Evolutionary conservation across 2,113 vertebrate genomes (phyloP), one percentile per base, ranked within the genome.

Genomic region (Corythornis cristatus): DNA sequence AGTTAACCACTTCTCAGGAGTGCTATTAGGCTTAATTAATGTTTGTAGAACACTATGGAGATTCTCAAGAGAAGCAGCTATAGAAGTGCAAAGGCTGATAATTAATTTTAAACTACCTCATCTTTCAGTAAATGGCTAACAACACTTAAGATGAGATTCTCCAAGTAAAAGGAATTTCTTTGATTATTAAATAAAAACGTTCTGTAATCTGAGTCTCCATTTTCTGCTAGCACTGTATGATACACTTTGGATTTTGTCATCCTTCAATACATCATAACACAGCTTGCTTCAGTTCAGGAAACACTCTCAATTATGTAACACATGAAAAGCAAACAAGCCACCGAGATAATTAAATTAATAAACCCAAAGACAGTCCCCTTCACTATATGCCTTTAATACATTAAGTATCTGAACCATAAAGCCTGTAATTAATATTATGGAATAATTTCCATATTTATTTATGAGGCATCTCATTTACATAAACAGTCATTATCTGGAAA

Each of bases 1-100:
- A 76, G 56, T 87, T 93, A 93, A 73, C 67, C 83, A 86, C 93
- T 95, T 94, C 83, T 94, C 91, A 83, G 84, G 72, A 94, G 89
- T 89, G 92, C 91, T 76, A 64, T 94, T 72, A 87, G 51, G 46
- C 50, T 83, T 96, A 94, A 95, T 96, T 95, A 93, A 91, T 92
- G 62, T 89, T 93, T 94, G 82, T 83, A 86, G 89, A 91, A 92
- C 60, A 77, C 75, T 90, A 64, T 2, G n/a, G 85, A 95, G 87
- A 77, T 83, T 76, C 89, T 88, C 84, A 75, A 78, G 95, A 92
- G 81, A 94, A 95, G 76, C 78, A 93, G 78, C 67, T 45, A 88
- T 64, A 88, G 64, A 80, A 91, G 82, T 87, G 81, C 80, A 75
- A 94, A 84, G 58, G 48, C 83, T 91, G 85, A 90, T 77, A 93